Percentiles rank a stretch among this genome's conserved stretches.
Conservation (phyloP, 1,140 invertebrate genomes). For the Brachionus rubens region DNA sequence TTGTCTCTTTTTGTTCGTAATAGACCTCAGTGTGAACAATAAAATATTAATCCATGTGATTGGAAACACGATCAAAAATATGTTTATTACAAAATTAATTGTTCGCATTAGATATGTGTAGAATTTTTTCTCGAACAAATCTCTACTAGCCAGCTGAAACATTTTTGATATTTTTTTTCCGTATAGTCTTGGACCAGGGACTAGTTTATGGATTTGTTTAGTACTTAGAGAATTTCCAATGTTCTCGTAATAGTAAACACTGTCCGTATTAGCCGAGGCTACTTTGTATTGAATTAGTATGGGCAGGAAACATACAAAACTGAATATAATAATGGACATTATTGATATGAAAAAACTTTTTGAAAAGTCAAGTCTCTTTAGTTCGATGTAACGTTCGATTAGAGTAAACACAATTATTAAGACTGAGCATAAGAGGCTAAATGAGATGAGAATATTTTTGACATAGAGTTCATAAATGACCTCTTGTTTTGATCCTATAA, state of each 20-base stretch:
- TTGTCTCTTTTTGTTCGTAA: not conserved
- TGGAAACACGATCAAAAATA: not conserved
- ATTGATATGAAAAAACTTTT: not conserved
- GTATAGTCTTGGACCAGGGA: not conserved
- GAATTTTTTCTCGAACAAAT: not conserved
- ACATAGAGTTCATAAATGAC: not conserved
- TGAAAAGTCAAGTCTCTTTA: not conserved
- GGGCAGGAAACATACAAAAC: not conserved
- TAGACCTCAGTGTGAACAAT: not conserved
- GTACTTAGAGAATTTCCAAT: not conserved
- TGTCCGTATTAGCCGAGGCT: not conserved
- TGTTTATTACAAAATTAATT: not conserved
- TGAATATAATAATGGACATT: not conserved
- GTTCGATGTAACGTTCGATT: not conserved
- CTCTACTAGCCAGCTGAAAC: not conserved
- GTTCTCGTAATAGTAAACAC: not conserved
- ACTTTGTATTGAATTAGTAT: not conserved
- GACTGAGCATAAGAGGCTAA: not conserved
- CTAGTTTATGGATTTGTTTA: not conserved
- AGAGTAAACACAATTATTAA: not conserved
- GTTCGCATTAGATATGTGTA: not conserved
- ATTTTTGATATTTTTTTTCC: not conserved
- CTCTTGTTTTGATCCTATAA: not conserved
- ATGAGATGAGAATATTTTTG: not conserved
- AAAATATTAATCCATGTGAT: not conserved